Percentiles rank a stretch among this genome's conserved stretches.
These are phyloP conservation scores for Cercopithecus petaurista DNA, from an alignment of 2,797 vertebrate genomes.

Conservation along the genomic window DNA sequence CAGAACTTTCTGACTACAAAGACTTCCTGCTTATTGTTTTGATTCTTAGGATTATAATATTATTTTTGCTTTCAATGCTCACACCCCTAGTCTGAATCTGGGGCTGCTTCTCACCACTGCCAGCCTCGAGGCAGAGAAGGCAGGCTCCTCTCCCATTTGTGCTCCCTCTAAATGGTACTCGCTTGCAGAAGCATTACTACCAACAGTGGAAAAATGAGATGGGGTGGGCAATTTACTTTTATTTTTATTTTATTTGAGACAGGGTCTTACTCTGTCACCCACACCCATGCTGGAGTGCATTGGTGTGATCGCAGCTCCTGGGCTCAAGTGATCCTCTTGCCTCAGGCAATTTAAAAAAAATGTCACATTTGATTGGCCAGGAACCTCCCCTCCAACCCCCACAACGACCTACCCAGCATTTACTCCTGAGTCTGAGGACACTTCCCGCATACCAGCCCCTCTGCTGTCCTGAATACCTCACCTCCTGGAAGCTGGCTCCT, in stretches of 20 bases:
- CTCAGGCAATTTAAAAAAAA: not conserved
- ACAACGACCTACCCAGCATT: not conserved
- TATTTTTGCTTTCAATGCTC: not conserved
- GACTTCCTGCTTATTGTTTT: not conserved
- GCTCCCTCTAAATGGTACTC: not conserved
- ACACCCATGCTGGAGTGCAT: not conserved
- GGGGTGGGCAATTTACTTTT: not conserved
- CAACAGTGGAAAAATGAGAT: not conserved
- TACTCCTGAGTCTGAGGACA: not conserved
- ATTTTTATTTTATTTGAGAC: not conserved
- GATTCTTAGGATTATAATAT: not conserved
- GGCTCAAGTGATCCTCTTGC: not conserved
- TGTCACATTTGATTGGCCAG: not conserved
- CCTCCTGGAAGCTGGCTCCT: not conserved
- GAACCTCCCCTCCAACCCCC: not conserved
- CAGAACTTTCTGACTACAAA: not conserved
- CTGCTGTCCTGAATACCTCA: not conserved
- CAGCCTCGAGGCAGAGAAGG: not conserved
- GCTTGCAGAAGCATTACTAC: not conserved
- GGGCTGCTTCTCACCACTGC: not conserved
- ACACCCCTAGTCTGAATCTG: not conserved
- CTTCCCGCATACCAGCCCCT: not conserved
- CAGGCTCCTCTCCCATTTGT: not conserved
- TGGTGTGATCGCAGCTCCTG: not conserved
- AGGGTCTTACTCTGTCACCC: not conserved